Percentiles rank a stretch among this genome's conserved stretches.
phyloP scores from a whole-genome alignment of 2,113 vertebrate species.

The Halichoerus grypus region DNA sequence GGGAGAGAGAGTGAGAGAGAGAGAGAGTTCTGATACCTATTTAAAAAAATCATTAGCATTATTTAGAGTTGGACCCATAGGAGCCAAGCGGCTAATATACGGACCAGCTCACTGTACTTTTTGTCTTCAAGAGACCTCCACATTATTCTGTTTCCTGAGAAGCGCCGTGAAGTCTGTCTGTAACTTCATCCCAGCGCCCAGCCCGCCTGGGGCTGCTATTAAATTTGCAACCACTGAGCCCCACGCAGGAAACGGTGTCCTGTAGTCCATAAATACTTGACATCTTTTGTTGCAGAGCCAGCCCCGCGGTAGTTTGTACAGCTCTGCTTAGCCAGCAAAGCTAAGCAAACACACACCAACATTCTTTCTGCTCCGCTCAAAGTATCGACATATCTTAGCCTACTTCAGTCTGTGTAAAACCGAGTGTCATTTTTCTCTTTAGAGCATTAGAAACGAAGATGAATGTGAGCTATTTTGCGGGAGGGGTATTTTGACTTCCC shows the following conservation, averaged over 20 bases:
- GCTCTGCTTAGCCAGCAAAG: neutral
- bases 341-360: neutral
- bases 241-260: neutral
- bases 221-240: neutral
- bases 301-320: fast-evolving
- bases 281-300: neutral
- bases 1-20: too few relatives aligned
- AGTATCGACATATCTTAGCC: neutral
- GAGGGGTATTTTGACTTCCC: neutral
- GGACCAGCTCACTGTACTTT: too few relatives aligned
- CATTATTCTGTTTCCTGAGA: neutral
- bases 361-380: neutral
- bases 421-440: neutral
- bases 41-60: neutral
- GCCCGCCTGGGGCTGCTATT: neutral
- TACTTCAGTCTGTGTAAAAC: neutral
- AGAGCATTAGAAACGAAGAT: neutral
- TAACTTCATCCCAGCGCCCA: too few relatives aligned
- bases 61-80: neutral
- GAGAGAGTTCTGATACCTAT: neutral
- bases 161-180: neutral
- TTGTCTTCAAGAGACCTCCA: neutral
- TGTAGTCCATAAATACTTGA: fast-evolving
- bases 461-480: neutral
- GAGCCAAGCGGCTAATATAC: neutral